Evolutionary conservation across 1,140 invertebrate genomes (phyloP).

Genomic region (Littorina saxatilis): DNA sequence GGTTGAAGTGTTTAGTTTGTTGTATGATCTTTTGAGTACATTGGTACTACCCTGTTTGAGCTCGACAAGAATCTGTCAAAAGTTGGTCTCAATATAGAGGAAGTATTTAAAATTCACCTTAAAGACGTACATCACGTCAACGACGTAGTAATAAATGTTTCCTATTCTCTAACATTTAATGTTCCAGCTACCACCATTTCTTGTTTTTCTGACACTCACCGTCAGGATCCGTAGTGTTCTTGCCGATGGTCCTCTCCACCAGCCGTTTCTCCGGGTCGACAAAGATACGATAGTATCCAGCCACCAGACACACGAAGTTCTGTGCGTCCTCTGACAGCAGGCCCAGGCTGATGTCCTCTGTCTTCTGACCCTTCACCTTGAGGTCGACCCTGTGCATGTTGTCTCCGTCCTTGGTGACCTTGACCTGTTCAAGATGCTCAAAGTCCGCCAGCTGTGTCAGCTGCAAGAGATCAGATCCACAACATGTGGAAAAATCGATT

Average conservation of each 20-base stretch:
- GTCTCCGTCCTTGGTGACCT: constrained; percentile 85
- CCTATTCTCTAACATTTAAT: too few species aligned
- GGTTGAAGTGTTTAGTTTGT: too few species aligned
- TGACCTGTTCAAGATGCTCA: constrained; percentile 85
- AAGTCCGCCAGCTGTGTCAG: constrained; percentile 82
- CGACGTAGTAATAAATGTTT: too few species aligned
- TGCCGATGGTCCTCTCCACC: constrained; percentile 62
- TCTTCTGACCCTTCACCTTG: constrained; percentile 37
- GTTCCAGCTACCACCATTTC: too few species aligned
- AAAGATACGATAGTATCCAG: constrained; percentile 85
- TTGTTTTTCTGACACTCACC: too few species aligned
- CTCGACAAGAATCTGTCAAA: too few species aligned
- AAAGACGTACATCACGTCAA: too few species aligned
- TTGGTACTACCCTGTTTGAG: too few species aligned
- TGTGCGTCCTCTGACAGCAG: constrained; percentile 89
- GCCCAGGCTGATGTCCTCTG: constrained; percentile 54
- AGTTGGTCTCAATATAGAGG: too few species aligned
- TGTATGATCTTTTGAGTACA: too few species aligned
- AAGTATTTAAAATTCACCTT: too few species aligned
- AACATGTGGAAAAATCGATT: too few species aligned
- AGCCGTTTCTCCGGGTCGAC: constrained; percentile 64
- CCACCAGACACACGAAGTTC: constrained; percentile 87
- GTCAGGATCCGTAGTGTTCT: constrained; percentile 65
- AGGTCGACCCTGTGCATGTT: constrained; percentile 79
- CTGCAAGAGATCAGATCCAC: constrained; percentile 42